Conservation (phyloP, 2,113 vertebrate species). For the Turnix velox region DNA sequence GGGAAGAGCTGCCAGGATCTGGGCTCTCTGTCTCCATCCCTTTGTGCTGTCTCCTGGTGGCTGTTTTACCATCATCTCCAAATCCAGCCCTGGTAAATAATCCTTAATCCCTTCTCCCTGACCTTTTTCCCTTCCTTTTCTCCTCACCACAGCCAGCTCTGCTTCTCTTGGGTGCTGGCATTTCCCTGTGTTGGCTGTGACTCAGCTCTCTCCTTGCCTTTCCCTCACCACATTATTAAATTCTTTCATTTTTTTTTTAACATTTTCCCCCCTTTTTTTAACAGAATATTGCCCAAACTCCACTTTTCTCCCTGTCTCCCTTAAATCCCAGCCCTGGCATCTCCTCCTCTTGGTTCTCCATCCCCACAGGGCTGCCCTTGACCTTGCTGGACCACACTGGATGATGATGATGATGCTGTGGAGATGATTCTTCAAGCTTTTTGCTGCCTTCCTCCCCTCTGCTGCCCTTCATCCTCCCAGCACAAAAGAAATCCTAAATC, state of each 20-base stretch:
- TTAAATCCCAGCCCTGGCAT: accelerated
- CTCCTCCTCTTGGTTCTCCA: neutral
- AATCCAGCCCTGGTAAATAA: neutral
- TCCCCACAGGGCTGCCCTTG: neutral
- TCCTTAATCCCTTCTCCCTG: neutral
- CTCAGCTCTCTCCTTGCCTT: neutral
- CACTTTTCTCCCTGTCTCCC: neutral
- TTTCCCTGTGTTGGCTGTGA: neutral
- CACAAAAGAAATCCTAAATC: neutral
- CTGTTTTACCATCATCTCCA: neutral
- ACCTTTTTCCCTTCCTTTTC: neutral
- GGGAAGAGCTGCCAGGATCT: neutral
- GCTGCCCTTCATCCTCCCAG: neutral
- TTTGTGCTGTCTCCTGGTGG: neutral
- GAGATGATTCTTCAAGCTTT: neutral
- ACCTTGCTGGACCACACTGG: accelerated
- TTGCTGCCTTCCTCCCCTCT: neutral
- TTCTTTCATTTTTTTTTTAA: neutral
- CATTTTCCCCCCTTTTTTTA: neutral
- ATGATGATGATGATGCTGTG: neutral
- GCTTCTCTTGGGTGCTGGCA: neutral
- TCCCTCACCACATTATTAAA: neutral
- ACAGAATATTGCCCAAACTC: neutral
- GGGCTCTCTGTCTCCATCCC: accelerated
- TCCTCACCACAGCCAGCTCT: neutral